These are phyloP conservation scores for Cinclus mexicanus DNA, from an alignment of 2,113 vertebrate species.

Conservation along the genomic window DNA sequence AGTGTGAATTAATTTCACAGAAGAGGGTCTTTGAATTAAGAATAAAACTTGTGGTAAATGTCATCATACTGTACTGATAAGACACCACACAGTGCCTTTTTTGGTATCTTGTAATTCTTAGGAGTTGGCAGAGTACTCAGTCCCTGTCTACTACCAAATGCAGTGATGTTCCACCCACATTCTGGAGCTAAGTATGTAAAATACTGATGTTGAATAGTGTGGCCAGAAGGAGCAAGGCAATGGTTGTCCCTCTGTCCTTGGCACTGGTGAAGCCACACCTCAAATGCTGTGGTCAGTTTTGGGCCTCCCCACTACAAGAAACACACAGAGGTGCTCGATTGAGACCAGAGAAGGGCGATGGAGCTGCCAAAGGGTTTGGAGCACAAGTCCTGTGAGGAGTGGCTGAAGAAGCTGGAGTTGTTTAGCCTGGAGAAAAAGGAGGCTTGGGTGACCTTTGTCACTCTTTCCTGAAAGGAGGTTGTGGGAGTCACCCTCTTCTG, in stretches of 20 bases:
- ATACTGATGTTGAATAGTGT: rapidly evolving
- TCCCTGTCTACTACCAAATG: neutral
- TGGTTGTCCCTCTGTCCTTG: neutral
- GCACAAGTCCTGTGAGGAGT: neutral
- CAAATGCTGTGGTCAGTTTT: neutral
- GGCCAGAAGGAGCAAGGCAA: neutral
- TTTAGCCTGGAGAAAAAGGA: neutral
- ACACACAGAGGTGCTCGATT: neutral
- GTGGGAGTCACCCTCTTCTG: neutral
- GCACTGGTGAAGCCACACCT: neutral
- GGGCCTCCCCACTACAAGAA: neutral
- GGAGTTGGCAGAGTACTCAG: neutral
- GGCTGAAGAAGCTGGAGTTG: neutral
- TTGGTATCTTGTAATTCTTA: neutral
- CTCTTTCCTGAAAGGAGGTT: neutral
- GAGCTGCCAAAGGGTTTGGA: neutral
- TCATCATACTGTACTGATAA: neutral
- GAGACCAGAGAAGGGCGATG: neutral
- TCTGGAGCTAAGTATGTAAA: neutral
- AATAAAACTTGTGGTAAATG: neutral
- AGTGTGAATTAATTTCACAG: neutral
- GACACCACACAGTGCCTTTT: neutral
- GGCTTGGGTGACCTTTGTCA: neutral
- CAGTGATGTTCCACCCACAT: neutral
- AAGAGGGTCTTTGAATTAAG: neutral